A percentile compares a stretch with the other conserved stretches of the same genome.
phyloP scores from a whole-genome alignment of 2,888 invertebrate species.

The Drosophila limbata region DNA sequence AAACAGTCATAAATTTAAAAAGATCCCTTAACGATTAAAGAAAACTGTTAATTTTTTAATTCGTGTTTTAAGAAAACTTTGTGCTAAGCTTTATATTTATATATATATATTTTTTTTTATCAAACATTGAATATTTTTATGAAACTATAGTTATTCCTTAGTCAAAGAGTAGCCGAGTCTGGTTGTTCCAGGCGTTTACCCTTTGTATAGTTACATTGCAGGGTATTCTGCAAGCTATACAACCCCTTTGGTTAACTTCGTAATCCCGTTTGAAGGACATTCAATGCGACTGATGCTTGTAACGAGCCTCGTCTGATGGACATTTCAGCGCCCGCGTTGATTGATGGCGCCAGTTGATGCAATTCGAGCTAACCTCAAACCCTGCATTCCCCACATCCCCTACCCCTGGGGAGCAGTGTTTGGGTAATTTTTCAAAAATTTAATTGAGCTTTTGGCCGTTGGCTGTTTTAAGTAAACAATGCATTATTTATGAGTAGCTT shows the following conservation, averaged over 20 bases:
- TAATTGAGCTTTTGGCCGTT: constrained; percentile 71
- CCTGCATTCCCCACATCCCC: background rate
- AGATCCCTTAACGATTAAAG: background rate
- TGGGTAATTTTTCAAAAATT: constrained; percentile 71
- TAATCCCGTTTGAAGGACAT: constrained; percentile 32
- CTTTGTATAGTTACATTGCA: no score
- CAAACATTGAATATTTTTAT: no score
- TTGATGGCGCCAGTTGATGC: constrained; percentile 64
- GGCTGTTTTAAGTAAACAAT: constrained; percentile 69
- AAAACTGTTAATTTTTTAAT: background rate
- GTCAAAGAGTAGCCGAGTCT: no score
- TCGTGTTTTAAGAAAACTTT: no score
- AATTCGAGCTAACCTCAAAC: constrained; percentile 27
- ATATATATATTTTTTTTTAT: no score
- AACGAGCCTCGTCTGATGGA: constrained; percentile 55
- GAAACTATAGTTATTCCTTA: no score
- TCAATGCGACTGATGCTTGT: constrained; percentile 38
- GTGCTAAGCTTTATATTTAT: no score
- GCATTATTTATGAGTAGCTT: constrained; percentile 72
- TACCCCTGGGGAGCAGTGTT: constrained; percentile 7
- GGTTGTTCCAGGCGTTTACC: no score
- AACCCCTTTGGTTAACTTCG: background rate
- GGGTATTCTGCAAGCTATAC: constrained; percentile 6
- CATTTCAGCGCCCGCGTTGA: constrained; percentile 54
- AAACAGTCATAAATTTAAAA: background rate